phyloP scores from a whole-genome alignment of 1,140 invertebrate genomes.

The Zaprionus taronus region DNA sequence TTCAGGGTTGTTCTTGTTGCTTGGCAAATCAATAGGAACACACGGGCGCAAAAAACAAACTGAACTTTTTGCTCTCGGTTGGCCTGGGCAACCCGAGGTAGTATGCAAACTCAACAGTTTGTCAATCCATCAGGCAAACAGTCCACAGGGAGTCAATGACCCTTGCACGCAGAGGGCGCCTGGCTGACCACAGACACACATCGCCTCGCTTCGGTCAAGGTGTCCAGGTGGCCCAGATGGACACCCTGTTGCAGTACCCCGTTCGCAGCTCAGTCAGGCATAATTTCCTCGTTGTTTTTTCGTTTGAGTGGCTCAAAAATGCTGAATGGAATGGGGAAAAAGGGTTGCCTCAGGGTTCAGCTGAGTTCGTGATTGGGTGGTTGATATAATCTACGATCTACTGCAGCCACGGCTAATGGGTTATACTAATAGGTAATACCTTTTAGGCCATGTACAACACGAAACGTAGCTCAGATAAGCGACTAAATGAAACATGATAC shows the following conservation, averaged over 20 bases:
- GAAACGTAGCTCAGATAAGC: background rate
- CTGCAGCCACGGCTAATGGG: background rate
- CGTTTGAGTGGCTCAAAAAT: slow-evolving; percentile 40
- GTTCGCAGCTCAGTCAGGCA: slow-evolving; percentile 21
- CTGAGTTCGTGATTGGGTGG: slow-evolving; percentile 32
- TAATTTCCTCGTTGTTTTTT: slow-evolving; percentile 35
- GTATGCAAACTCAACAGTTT: slow-evolving; percentile 42
- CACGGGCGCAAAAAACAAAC: slow-evolving; percentile 13
- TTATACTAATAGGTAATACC: background rate
- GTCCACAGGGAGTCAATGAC: slow-evolving; percentile 42
- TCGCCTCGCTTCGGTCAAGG: background rate
- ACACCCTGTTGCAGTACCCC: slow-evolving; percentile 2
- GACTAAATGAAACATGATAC: background rate
- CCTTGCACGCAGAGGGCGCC: slow-evolving; percentile 15
- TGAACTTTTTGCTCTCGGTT: slow-evolving; percentile 23
- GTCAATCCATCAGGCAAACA: slow-evolving; percentile 52
- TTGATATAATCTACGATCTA: slow-evolving; percentile 30
- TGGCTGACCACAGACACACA: slow-evolving; percentile 38
- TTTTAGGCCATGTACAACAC: background rate
- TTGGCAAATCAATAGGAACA: slow-evolving; percentile 42
- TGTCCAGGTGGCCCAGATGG: slow-evolving; percentile 3
- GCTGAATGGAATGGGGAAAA: slow-evolving; percentile 20
- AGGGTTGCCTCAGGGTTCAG: slow-evolving; percentile 38
- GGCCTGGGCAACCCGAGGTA: slow-evolving; percentile 27
- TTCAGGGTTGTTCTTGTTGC: slow-evolving; percentile 31